Conservation (phyloP, 2,888 invertebrate species). For the Rhynchonema sp. region DNA sequence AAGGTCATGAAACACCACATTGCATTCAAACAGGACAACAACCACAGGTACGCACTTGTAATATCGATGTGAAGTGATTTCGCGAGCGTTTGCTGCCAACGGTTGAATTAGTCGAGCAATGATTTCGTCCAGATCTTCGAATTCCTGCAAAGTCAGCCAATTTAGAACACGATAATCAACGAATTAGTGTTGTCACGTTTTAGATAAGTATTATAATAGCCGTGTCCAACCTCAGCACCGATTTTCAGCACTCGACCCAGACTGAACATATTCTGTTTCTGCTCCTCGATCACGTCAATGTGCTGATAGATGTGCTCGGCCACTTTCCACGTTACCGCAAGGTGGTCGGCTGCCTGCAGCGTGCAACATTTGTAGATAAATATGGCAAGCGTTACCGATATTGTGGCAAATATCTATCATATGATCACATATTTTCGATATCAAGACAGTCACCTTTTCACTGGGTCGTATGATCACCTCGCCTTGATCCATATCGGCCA, state of each 20-base stretch:
- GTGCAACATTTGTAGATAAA: too few relatives aligned
- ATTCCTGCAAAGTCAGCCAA: constrained; percentile 60
- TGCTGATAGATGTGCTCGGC: constrained; percentile 81
- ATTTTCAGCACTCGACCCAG: constrained; percentile 72
- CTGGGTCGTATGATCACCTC: constrained; percentile 90
- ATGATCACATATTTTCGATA: too few relatives aligned
- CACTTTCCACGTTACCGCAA: constrained; percentile 98
- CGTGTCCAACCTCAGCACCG: constrained; percentile 34
- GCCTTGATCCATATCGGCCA: constrained; percentile 81
- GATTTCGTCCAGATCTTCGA: constrained; percentile 97
- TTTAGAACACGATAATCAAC: too few relatives aligned
- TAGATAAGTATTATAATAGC: too few relatives aligned
- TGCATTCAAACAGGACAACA: too few relatives aligned
- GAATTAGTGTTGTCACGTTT: too few relatives aligned
- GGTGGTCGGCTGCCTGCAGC: constrained; percentile 58
- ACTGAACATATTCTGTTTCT: constrained; percentile 86
- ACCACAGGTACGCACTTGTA: too few relatives aligned
- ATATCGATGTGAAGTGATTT: constrained; percentile 74
- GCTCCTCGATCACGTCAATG: constrained; percentile 81
- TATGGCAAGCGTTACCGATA: too few relatives aligned
- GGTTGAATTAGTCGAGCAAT: constrained; percentile 87
- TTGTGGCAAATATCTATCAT: too few relatives aligned
- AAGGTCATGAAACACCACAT: too few relatives aligned
- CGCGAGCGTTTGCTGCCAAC: constrained; percentile 79
- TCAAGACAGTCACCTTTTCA: constrained; percentile 52